Evolutionary conservation across 2,113 vertebrate species (phyloP), one percentile per base, ranked within the genome.

Genomic region (Serranochromis macrocephalus): DNA sequence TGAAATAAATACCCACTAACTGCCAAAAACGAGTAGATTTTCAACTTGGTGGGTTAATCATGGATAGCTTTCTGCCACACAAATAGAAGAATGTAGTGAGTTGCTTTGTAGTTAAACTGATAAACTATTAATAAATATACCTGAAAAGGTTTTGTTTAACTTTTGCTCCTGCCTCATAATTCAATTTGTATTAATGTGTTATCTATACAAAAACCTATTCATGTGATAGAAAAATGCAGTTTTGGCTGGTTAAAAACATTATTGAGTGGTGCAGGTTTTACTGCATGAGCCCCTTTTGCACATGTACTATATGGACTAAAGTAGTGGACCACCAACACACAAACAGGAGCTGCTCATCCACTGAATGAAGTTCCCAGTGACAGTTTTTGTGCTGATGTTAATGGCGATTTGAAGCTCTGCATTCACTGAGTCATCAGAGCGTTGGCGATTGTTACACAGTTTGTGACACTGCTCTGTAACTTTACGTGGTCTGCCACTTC

Each of bases 361-460:
- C 40, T 17, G 21, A 17, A 47, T 11, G 40, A 73, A 26, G 68
- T 29, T 0, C 40, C 24, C 13, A 47, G 40, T 47, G 4, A 73
- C 4, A 47, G 21, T 1, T 73, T 73, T 45, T 73, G 38, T 47
- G 40, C 1, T 73, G 21, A 47, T 47, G 21, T 47, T 73, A 73
- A 47, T 73, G 68, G 6, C 0, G 1, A 26, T 47, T 45, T 73
- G 68, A 26, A 45, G 2, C 36, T 24, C 36, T 42, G 3, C n/a
- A 71, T 40, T 71, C 21, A 71, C 33, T 16, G n/a, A 42, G 36
- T 71, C 36, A 71, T 1, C 66, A 16, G 66, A 16, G 21, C 3
- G 2, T 0, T 47, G 40, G 0, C 6, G 5, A 29, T 26, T 47
- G 19, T 66, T 66, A 5, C 61, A 38, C 0, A 21, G 33, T 21